phyloP scores from a whole-genome alignment of 2,888 invertebrate genomes.

The Harpalus rubripes region DNA sequence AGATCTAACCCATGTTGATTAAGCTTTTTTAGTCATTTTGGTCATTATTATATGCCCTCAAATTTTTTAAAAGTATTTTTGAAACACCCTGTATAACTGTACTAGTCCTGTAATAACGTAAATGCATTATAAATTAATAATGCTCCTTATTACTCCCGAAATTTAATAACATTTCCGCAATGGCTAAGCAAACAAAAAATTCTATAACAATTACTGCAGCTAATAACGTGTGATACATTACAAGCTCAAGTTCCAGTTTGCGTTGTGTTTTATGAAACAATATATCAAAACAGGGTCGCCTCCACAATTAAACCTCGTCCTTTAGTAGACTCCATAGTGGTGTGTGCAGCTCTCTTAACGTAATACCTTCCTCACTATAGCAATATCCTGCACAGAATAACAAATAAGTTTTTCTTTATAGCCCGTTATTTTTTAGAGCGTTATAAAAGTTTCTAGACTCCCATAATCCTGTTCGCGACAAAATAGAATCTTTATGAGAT shows the following conservation, averaged over 20 bases:
- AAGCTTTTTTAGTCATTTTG: too few species aligned
- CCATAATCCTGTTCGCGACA: conserved; percentile 33
- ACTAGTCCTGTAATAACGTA: too few species aligned
- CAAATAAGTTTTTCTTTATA: conserved; percentile 38
- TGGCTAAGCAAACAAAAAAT: conserved; percentile 12
- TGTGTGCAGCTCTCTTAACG: conserved; percentile 25
- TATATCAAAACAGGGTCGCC: conserved; percentile 29
- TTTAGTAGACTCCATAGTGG: neutral
- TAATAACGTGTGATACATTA: conserved; percentile 45
- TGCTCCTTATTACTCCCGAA: neutral
- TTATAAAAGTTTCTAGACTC: conserved; percentile 37
- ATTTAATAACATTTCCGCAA: conserved; percentile 15
- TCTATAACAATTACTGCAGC: conserved; percentile 29
- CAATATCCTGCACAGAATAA: conserved; percentile 37
- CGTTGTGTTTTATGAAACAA: conserved; percentile 38
- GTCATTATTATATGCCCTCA: too few species aligned
- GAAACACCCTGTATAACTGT: too few species aligned
- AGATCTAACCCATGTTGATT: too few species aligned
- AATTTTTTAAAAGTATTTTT: too few species aligned
- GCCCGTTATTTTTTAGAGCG: conserved; percentile 45
- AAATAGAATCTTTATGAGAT: conserved; percentile 47
- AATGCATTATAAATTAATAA: too few species aligned
- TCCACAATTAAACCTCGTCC: conserved; percentile 34
- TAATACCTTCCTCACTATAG: neutral
- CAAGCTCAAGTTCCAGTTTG: conserved; percentile 27